phyloP scores from a whole-genome alignment of 2,113 vertebrate species.

The Alouatta palliata region DNA sequence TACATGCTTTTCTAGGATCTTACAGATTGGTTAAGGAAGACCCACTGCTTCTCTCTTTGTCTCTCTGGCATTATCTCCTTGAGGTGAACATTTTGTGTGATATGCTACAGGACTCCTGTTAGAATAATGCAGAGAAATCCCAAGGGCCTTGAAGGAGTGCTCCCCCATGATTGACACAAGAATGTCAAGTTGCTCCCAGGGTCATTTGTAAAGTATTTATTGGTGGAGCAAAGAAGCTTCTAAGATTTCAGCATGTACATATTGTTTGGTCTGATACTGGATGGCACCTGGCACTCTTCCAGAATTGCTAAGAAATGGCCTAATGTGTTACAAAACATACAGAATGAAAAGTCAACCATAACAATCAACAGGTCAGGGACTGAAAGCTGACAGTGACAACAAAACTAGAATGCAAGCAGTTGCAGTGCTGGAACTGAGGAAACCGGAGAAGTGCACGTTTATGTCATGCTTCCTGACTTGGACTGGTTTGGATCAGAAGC shows the following conservation, averaged over 20 bases:
- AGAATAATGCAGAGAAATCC: not conserved
- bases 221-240: not conserved
- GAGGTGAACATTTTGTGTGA: not conserved
- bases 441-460: not conserved
- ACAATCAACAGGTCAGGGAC: not conserved
- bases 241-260: not conserved
- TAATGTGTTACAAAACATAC: not conserved
- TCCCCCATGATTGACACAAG: not conserved
- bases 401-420: not conserved
- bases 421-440: not conserved
- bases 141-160: not conserved
- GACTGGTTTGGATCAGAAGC: conserved; percentile 41
- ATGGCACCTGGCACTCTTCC: not conserved
- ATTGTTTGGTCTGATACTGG: not conserved
- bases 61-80: not conserved
- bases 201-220: not conserved
- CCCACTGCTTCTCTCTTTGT: not conserved
- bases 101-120: not conserved
- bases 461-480: conserved; percentile 38
- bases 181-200: not conserved
- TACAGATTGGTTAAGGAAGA: not conserved
- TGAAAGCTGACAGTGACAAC: not conserved
- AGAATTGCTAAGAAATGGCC: not conserved
- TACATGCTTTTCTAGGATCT: not conserved
- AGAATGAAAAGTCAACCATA: not conserved